A percentile compares a stretch with the other conserved stretches of the same genome.
phyloP scores from a whole-genome alignment of 2,113 vertebrate species.

The Tupaia tana region DNA sequence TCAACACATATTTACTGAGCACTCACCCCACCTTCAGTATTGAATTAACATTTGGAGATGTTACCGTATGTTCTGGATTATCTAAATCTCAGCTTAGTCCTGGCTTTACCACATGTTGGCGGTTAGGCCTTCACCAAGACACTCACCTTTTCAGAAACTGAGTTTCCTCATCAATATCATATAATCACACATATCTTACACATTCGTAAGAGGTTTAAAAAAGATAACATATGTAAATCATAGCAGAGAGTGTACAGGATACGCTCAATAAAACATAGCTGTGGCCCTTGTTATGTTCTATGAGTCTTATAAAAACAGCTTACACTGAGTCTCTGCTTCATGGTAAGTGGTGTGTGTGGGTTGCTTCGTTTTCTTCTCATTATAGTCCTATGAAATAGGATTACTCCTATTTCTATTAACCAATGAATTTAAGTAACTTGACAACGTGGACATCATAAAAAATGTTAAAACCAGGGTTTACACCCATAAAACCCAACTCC shows the following conservation, averaged over 20 bases:
- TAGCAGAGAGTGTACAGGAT: background rate
- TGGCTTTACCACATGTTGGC: background rate
- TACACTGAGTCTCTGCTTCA: background rate
- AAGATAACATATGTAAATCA: background rate
- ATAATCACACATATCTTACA: background rate
- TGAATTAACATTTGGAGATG: background rate
- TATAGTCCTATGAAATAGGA: background rate
- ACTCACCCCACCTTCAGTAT: background rate
- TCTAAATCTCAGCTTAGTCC: background rate
- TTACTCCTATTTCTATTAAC: background rate
- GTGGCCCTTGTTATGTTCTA: background rate
- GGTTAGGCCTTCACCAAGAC: background rate
- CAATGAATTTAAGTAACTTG: background rate
- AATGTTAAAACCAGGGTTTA: background rate
- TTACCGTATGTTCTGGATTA: background rate
- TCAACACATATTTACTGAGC: background rate
- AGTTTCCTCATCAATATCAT: background rate
- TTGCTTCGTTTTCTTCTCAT: background rate
- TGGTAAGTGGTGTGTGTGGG: background rate
- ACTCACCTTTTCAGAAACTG: background rate
- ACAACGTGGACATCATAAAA: background rate
- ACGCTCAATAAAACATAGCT: background rate
- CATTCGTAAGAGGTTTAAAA: background rate
- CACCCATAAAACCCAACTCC: background rate
- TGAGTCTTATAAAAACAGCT: background rate